Evolutionary conservation across 2,113 vertebrate genomes (phyloP).

Genomic region (Labrus mixtus): DNA sequence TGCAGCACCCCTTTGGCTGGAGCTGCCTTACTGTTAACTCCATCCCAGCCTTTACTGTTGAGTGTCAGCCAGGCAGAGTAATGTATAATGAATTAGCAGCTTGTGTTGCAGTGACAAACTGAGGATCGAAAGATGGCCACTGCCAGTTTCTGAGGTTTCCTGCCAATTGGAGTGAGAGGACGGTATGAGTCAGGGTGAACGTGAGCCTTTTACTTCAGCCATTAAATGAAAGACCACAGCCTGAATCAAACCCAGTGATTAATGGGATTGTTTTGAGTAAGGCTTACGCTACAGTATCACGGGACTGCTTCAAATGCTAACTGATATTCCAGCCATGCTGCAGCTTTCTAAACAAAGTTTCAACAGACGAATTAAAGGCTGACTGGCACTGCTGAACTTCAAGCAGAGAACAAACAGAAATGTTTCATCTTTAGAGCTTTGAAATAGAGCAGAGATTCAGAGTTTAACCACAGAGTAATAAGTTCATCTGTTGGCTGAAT

Average conservation of each 20-base stretch:
- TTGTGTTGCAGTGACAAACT: constrained; percentile 65
- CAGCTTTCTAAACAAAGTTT: background rate
- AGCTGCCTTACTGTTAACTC: constrained; percentile 51
- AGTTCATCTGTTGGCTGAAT: no score
- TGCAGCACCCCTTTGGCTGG: constrained; percentile 56
- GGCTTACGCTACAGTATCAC: constrained; percentile 55
- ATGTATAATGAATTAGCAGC: constrained; percentile 75
- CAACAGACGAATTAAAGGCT: no score
- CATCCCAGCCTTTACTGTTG: constrained; percentile 44
- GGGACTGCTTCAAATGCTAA: constrained; percentile 42
- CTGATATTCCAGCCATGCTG: background rate
- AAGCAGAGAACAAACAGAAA: no score
- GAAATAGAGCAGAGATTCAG: no score
- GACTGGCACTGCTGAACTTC: no score
- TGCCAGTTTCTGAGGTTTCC: constrained; percentile 52
- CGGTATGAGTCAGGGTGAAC: constrained; percentile 16
- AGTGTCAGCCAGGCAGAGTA: constrained; percentile 55
- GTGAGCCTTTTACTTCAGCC: constrained; percentile 46
- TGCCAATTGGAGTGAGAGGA: constrained; percentile 33
- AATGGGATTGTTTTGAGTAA: constrained; percentile 63
- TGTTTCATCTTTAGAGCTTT: no score
- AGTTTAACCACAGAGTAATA: no score
- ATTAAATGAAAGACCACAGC: constrained; percentile 46
- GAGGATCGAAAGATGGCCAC: constrained; percentile 51
- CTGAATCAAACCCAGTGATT: constrained; percentile 55